Evolutionary conservation across 2,797 vertebrate genomes (phyloP).

Genomic region (Micrastur ruficollis): DNA sequence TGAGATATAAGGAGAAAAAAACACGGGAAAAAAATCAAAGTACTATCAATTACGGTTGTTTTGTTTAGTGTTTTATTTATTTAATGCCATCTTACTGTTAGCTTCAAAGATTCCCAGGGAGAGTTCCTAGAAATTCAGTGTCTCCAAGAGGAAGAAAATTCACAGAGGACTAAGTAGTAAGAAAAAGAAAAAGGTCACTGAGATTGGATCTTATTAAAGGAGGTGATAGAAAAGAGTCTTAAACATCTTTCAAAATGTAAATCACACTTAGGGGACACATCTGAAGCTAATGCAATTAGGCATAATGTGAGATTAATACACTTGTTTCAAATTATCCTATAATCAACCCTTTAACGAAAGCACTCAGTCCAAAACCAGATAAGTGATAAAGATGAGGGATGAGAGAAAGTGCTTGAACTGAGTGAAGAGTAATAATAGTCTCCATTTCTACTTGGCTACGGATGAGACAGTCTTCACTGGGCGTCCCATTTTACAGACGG

Average conservation of each 20-base stretch:
- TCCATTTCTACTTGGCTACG: background rate
- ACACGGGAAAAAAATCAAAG: background rate
- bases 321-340: constrained; percentile 30
- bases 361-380: background rate
- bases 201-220: background rate
- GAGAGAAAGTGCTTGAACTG: background rate
- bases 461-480: background rate
- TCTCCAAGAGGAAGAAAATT: background rate
- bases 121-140: background rate
- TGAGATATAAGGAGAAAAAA: background rate
- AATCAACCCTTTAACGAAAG: constrained; percentile 23
- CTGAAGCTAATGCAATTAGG: constrained; percentile 48
- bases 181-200: background rate
- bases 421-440: background rate
- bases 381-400: background rate
- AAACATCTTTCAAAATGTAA: constrained; percentile 22
- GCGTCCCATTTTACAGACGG: background rate
- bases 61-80: constrained; percentile 14
- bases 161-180: background rate
- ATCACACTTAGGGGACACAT: constrained; percentile 31
- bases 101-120: background rate
- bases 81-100: background rate
- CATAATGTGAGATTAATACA: constrained; percentile 42
- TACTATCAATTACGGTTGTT: background rate
- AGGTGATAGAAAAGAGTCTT: background rate